These are phyloP conservation scores for Toxotes chatareus DNA, from an alignment of 2,113 vertebrate species.

Conservation along the genomic window DNA sequence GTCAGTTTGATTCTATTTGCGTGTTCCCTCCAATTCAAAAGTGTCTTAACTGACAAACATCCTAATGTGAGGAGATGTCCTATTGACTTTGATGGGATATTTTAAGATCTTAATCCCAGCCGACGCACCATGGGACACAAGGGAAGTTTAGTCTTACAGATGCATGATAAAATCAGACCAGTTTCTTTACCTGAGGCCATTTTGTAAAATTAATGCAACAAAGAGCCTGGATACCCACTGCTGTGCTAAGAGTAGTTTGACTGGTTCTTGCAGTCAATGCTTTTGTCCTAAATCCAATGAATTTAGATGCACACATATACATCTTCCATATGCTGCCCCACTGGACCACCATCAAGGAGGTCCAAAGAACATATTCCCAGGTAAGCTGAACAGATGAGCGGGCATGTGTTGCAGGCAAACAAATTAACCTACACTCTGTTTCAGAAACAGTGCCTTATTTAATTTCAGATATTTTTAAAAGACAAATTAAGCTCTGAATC, in stretches of 20 bases:
- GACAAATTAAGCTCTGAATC: constrained; percentile 10
- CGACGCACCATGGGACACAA: constrained; percentile 41
- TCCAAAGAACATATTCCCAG: constrained; percentile 29
- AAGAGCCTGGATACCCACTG: constrained; percentile 34
- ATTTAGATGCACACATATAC: constrained; percentile 33
- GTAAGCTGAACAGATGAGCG: constrained; percentile 53
- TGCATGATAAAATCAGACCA: constrained; percentile 50
- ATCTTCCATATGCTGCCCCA: constrained; percentile 51
- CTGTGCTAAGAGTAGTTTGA: constrained; percentile 32
- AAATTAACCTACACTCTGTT: constrained; percentile 50
- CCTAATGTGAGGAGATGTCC: neutral
- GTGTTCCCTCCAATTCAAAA: constrained; percentile 14
- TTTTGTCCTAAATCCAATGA: constrained; percentile 25
- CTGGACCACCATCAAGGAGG: constrained; percentile 16
- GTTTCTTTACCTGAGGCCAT: constrained; percentile 62
- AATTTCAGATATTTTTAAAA: constrained; percentile 36
- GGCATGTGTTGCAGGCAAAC: constrained; percentile 53
- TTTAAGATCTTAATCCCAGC: constrained; percentile 58
- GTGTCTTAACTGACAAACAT: constrained; percentile 32
- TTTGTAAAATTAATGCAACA: constrained; percentile 60
- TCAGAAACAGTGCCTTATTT: neutral
- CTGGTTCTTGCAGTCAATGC: constrained; percentile 14
- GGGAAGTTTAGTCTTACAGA: constrained; percentile 43
- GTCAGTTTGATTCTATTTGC: constrained; percentile 6
- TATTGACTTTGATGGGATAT: constrained; percentile 48